Evolutionary conservation across 2,888 invertebrate genomes (phyloP), one percentile per base, ranked within the genome.

Genomic region (Eudasyphora cyanicolor): DNA sequence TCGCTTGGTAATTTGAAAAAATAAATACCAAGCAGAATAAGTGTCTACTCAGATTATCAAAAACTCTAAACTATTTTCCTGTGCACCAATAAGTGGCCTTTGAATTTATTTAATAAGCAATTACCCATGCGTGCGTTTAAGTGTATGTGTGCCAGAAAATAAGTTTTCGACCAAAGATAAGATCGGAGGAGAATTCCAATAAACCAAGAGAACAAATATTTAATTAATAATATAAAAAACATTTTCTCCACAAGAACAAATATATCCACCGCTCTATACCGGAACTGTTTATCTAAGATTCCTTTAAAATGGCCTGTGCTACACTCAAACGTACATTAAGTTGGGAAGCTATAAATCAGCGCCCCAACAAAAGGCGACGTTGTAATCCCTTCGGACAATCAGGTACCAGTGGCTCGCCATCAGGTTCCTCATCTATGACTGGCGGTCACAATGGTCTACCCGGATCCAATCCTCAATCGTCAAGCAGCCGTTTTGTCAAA

Each of bases 291-390:
- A 57, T 24, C 14, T 60, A 57, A 42, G 10, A 49, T 17, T 64
- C 57, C 10, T 94, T 94, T 85, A 86, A 79, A 32, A 99, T 99
- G 98, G 98, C 98, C 94, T 98, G 98, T 94, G 98, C 98, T 93
- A 98, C 98, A 90, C 94, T 98, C 87, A 98, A 98, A 94, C 95
- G 98, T 93, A 96, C 96, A 92, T 94, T 98, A 91, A 98, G 98
- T 92, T 98, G 98, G 95, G 98, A 98, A 93, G 96, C 98, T 86
- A 95, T 98, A 93, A 96, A 96, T 91, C 96, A 96, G 90, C 93
- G 97, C 89, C 97, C 98, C 82, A 95, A 96, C 35, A 98, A 98
- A 93, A 94, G 98, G 91, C 95, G 98, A 92, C 95, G 98, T 93
- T 98, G 98, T 93, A 95, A 96, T 90, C 97, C 97, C 82, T 96